These are phyloP conservation scores for Myotis pilosus DNA, from an alignment of 2,797 vertebrate genomes.

Conservation along the genomic window DNA sequence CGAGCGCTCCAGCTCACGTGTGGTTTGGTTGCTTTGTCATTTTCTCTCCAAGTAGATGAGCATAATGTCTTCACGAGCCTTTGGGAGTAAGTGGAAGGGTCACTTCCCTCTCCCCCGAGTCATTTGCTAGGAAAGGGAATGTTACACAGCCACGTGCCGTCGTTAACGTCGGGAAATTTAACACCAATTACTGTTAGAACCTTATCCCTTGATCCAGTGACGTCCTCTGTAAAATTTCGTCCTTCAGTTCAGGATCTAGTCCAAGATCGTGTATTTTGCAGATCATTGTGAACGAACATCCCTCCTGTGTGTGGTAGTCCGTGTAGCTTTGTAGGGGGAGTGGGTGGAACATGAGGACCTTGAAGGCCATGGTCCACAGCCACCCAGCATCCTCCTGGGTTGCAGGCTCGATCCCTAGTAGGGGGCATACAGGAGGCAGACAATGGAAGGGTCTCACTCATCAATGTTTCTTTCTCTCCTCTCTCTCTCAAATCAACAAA, in stretches of 20 bases:
- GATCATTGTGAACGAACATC: neutral
- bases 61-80: accelerated
- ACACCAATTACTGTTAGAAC: accelerated
- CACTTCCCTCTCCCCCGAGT: neutral
- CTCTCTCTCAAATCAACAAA: neutral
- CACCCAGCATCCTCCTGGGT: accelerated
- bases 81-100: neutral
- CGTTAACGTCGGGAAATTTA: too few relatives aligned
- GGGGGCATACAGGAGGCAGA: neutral
- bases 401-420: neutral
- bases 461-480: neutral
- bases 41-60: accelerated
- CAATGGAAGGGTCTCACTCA: neutral
- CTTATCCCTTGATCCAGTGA: neutral
- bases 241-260: neutral
- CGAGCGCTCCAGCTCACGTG: accelerated
- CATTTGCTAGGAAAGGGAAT: neutral
- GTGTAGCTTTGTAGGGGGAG: neutral
- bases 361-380: neutral
- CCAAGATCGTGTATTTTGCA: neutral
- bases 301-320: accelerated
- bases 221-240: neutral
- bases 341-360: too few relatives aligned
- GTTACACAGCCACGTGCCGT: accelerated
- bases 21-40: accelerated